Percentiles rank a stretch among this genome's conserved stretches.
Conservation (phyloP, 2,888 invertebrate species). For the Lamproptera curius region DNA sequence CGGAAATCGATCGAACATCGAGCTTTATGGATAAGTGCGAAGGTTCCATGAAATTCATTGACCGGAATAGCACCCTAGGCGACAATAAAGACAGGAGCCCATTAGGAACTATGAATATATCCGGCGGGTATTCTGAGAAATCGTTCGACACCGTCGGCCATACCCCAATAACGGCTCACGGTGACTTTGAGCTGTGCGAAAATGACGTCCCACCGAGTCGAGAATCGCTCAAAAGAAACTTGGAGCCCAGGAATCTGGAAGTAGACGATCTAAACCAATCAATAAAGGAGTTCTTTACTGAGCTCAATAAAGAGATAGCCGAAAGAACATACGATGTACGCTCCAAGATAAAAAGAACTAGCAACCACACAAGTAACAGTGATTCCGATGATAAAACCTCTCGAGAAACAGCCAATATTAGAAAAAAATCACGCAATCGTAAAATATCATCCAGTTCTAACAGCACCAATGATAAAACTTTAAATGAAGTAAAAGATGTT, state of each 20-base stretch:
- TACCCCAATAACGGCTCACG: conserved; percentile 51
- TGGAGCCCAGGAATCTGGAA: conserved; percentile 43
- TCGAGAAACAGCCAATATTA: background rate
- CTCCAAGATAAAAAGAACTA: conserved; percentile 12
- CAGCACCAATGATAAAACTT: background rate
- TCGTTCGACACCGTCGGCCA: conserved; percentile 48
- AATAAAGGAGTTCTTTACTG: conserved; percentile 40
- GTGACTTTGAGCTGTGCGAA: conserved; percentile 33
- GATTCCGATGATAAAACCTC: background rate
- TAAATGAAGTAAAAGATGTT: no score
- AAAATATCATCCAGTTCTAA: background rate
- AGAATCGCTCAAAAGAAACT: conserved; percentile 31
- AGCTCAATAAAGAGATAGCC: conserved; percentile 37
- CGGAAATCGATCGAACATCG: background rate
- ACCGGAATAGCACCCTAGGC: background rate
- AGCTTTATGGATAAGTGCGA: no score
- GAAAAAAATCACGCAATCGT: background rate
- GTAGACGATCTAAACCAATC: conserved; percentile 39
- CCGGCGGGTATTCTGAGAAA: conserved; percentile 31
- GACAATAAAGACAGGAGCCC: background rate
- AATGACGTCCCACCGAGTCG: conserved; percentile 45
- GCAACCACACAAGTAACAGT: conserved; percentile 15
- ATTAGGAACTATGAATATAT: background rate
- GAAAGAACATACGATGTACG: background rate
- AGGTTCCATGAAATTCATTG: background rate